Evolutionary conservation across 2,113 vertebrate genomes (phyloP), one percentile per base, ranked within the genome.

Genomic region (Rousettus leschenaultii): DNA sequence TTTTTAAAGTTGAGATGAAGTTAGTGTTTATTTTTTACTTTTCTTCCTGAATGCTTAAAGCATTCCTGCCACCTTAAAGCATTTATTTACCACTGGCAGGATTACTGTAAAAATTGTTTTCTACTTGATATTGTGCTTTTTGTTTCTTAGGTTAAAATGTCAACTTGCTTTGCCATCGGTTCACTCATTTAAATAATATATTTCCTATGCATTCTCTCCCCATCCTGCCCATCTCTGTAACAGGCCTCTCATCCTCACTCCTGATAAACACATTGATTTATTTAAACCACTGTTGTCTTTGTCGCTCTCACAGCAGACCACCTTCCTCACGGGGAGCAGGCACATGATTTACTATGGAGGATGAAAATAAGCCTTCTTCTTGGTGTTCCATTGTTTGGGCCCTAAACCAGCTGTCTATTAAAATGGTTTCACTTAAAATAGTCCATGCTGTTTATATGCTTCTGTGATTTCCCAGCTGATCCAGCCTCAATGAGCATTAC

Each of bases 321-420:
- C 89, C 91, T 96, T 95, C 92, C 84, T 95, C 83, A 51, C 78
- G 66, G 79, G 35, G 91, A 97, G 91, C 91, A 96, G 95, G 86
- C 40, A 0, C 86, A 71, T 95, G 96, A 97, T 97, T 98, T 97
- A 98, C 96, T 96, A 5, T 79, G 95, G 74, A 97, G 94, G 89
- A 94, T 80, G 97, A 93, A 95, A 96, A 95, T 96, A 89, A 97
- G 97, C 89, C 91, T 97, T 96, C 96, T 97, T 95, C 94, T 96
- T 95, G 82, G 97, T 94, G 91, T 88, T 51, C 89, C 90, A 97
- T 97, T 97, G 97, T 97, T 92, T 96, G 83, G 77, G 53, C 61
- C 93, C 94, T 91, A 95, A 96, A 97, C 97, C 96, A 97, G 97
- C 97, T 98, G 97, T 97, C 97, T 97, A 89, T 97, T 97, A 97